phyloP scores from a whole-genome alignment of 2,797 vertebrate species.

The Botia kubotai region DNA sequence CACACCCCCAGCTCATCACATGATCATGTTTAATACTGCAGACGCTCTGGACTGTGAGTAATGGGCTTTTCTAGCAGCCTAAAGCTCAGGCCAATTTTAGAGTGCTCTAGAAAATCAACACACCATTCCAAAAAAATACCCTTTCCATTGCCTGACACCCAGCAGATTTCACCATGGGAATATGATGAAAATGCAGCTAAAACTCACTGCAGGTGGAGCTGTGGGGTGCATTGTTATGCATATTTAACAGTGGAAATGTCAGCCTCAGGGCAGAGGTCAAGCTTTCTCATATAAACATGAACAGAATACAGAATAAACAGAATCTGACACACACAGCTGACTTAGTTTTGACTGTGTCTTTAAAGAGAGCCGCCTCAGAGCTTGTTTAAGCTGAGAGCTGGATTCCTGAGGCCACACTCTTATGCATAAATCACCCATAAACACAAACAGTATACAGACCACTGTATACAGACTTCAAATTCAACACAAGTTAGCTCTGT shows the following conservation, averaged over 20 bases:
- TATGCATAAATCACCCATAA: too few relatives aligned
- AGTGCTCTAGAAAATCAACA: slow-evolving; percentile 22
- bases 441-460: too few relatives aligned
- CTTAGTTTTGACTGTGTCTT: too few relatives aligned
- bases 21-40: slow-evolving; percentile 9
- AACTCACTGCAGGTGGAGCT: not conserved
- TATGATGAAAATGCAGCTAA: slow-evolving; percentile 9
- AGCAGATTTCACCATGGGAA: slow-evolving; percentile 11
- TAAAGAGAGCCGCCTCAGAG: too few relatives aligned
- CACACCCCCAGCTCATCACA: not conserved
- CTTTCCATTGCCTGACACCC: slow-evolving; percentile 2
- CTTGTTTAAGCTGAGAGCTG: too few relatives aligned
- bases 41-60: slow-evolving; percentile 40
- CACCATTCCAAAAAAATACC: not conserved
- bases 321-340: slow-evolving; percentile 17
- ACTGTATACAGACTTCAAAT: too few relatives aligned
- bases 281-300: too few relatives aligned
- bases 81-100: slow-evolving; percentile 24
- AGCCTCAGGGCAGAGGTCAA: slow-evolving; percentile 45
- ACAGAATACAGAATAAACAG: too few relatives aligned
- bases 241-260: slow-evolving; percentile 53
- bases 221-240: slow-evolving; percentile 9
- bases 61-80: slow-evolving; percentile 38
- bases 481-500: too few relatives aligned
- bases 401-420: too few relatives aligned